These are phyloP conservation scores for Taenaris catops DNA, from an alignment of 2,888 invertebrate species.

Conservation along the genomic window DNA sequence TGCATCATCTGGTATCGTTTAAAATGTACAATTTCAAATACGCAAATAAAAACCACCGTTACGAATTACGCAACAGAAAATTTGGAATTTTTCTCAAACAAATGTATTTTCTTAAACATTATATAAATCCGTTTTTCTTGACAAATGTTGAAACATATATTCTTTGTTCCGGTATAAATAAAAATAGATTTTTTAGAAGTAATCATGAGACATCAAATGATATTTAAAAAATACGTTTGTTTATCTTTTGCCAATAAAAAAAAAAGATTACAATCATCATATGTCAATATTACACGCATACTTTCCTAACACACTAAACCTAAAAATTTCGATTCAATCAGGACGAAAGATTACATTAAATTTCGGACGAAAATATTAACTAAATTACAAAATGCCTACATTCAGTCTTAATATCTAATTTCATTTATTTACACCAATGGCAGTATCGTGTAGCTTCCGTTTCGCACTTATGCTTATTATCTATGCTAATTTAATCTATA, in stretches of 20 bases:
- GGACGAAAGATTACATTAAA: slow-evolving; percentile 53
- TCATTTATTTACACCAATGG: slow-evolving; percentile 56
- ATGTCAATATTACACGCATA: slow-evolving; percentile 8
- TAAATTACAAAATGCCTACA: slow-evolving; percentile 37
- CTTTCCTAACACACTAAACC: slow-evolving; percentile 8
- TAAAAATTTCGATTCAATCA: slow-evolving; percentile 52
- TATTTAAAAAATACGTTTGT: too few relatives aligned
- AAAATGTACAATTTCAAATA: slow-evolving; percentile 49
- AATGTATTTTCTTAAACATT: too few relatives aligned
- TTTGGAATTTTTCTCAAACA: too few relatives aligned
- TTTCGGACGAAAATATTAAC: slow-evolving; percentile 47
- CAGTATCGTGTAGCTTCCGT: slow-evolving; percentile 68
- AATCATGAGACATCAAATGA: too few relatives aligned
- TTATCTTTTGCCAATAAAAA: too few relatives aligned
- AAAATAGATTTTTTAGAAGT: too few relatives aligned
- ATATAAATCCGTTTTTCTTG: too few relatives aligned
- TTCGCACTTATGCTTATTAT: slow-evolving; percentile 28
- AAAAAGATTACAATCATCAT: too few relatives aligned
- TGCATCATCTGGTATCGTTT: slow-evolving; percentile 66
- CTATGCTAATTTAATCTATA: slow-evolving; percentile 17
- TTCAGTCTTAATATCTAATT: slow-evolving; percentile 35
- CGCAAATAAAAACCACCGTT: neutral
- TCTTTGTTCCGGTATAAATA: too few relatives aligned
- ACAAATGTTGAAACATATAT: too few relatives aligned
- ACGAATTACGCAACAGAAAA: too few relatives aligned